Evolutionary conservation across 2,797 vertebrate species (phyloP), one percentile per base, ranked within the genome.

Genomic region (Bovichtus variegatus): DNA sequence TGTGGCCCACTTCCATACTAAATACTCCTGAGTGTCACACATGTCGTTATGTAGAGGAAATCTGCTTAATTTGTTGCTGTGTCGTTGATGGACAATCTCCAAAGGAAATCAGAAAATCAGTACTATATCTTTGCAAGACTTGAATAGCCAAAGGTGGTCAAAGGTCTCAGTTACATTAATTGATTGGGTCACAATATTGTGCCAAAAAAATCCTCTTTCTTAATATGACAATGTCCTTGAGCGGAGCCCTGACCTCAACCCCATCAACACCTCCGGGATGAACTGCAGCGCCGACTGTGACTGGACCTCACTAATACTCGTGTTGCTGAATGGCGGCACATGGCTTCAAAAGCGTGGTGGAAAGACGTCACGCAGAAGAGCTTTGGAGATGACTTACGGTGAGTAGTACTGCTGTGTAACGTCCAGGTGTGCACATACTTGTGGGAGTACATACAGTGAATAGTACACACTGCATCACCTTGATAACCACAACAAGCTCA

Each of bases 391-490:
- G 34, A 29, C 2, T 57, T 1, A 11, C 23, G 41, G n/a, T n/a
- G n/a, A n/a, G n/a, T n/a, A n/a, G n/a, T n/a, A n/a, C n/a, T n/a
- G n/a, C n/a, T 15, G 16, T n/a, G 27, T 27, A 36, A 27, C 5
- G 19, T n/a, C 23, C 23, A 19, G 3, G 49, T 27, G 27, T 44
- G 3, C 3, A 11, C 23, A 41, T 53, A 25, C 47, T 21, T 55
- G 10, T 25, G 9, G 46, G n/a, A 27, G 21, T 10, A 21, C 29
- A 44, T 7, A 0, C 15, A 44, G 38, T 15, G 25, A 25, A 0
- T 9, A 59, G 5, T 10, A 38, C 23, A 47, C 8, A 29, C 9
- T 6, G 67, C 51, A 21, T 88, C 81, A 81, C 78, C 87, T 84
- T 78, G 76, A 82, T 63, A 40, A 63, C 18, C 21, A 16, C 7